A percentile compares a stretch with the other conserved stretches of the same genome.
Evolutionary conservation across 2,888 invertebrate genomes (phyloP).

Genomic region (Mesorhabditis sp.): DNA sequence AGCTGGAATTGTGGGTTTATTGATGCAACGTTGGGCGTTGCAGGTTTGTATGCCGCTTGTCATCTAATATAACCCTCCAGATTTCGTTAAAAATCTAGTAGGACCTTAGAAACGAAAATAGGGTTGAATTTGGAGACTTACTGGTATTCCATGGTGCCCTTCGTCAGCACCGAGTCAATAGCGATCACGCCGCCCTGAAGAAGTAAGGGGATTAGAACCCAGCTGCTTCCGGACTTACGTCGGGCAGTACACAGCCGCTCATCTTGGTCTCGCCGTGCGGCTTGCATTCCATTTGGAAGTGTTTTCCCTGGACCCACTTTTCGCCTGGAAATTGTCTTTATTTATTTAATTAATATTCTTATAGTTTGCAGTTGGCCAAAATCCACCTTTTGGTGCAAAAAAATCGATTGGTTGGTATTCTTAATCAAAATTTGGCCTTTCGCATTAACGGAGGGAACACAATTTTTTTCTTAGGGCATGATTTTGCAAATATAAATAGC

Average conservation of each 20-base stretch:
- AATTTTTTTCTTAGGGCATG: no score
- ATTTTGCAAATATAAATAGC: no score
- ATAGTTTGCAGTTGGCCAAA: no score
- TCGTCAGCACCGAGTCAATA: slow-evolving; percentile 8
- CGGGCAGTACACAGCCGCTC: not conserved
- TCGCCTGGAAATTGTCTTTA: slow-evolving; percentile 10
- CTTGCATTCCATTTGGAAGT: slow-evolving; percentile 16
- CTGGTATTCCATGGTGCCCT: slow-evolving; percentile 15
- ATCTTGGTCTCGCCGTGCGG: not conserved
- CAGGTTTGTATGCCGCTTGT: not conserved
- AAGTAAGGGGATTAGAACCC: not conserved
- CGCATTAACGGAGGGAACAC: no score
- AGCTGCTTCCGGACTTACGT: not conserved
- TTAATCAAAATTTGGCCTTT: no score
- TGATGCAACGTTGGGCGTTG: not conserved
- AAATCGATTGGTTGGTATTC: no score
- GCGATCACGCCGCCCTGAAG: slow-evolving; percentile 10
- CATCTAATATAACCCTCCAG: not conserved
- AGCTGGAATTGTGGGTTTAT: slow-evolving; percentile 17
- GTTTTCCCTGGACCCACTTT: slow-evolving; percentile 16
- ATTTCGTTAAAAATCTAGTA: no score
- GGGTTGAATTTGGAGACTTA: slow-evolving; percentile 8
- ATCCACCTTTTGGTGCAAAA: no score
- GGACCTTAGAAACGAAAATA: no score
- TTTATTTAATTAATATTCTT: no score